These are phyloP conservation scores for Hybognathus amarus DNA, from an alignment of 2,797 vertebrate species.

Conservation along the genomic window DNA sequence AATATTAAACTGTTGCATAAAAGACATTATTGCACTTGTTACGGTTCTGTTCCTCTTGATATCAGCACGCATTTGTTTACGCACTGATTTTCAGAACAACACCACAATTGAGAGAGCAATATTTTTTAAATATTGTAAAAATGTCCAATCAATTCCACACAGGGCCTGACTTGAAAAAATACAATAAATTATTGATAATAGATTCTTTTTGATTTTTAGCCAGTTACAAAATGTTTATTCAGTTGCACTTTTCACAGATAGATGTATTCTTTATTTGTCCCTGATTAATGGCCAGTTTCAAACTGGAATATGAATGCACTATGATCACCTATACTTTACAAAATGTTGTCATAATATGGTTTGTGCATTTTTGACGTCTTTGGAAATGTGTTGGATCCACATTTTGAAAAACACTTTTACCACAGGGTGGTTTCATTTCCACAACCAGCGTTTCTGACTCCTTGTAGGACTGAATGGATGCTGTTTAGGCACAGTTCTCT, in stretches of 20 bases:
- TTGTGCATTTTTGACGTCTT: not conserved
- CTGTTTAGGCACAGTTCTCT: constrained; percentile 53
- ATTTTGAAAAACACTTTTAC: constrained; percentile 3
- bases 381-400: not conserved
- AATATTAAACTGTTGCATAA: not conserved
- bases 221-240: not conserved
- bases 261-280: not conserved
- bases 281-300: not conserved
- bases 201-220: not conserved
- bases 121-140: not conserved
- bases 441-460: constrained; percentile 50
- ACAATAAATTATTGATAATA: not conserved
- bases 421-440: constrained; percentile 9
- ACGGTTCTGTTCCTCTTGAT: not conserved
- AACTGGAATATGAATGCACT: not conserved
- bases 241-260: not conserved
- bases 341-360: not conserved
- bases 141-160: not conserved
- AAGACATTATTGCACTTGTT: not conserved
- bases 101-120: not conserved
- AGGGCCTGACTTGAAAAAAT: not conserved
- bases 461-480: not conserved
- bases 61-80: not conserved
- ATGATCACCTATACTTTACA: not conserved
- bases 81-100: not conserved